Percentiles rank a stretch among this genome's conserved stretches.
Evolutionary conservation across 2,113 vertebrate species (phyloP).

Genomic region (Nothoprocta pentlandii): DNA sequence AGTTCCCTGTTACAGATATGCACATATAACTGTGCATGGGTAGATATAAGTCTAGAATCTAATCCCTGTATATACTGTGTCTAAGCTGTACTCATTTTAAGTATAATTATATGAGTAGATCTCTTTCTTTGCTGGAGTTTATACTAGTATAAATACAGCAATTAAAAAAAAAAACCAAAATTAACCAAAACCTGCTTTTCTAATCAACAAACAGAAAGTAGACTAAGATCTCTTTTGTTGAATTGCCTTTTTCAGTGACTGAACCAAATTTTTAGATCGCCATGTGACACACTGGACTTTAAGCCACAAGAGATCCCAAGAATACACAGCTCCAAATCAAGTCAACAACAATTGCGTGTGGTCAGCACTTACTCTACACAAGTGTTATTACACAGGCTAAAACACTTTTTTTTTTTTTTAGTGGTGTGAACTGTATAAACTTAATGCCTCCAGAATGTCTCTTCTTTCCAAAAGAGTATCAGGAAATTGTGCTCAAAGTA

Average conservation of each 20-base stretch:
- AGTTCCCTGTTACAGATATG: neutral
- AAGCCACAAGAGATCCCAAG: neutral
- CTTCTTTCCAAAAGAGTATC: neutral
- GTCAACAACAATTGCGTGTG: slow-evolving; percentile 7
- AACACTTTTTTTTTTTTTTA: neutral
- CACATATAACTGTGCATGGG: neutral
- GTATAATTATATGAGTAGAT: neutral
- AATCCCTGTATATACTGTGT: neutral
- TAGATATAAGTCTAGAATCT: neutral
- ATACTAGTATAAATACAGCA: neutral
- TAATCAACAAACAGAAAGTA: neutral
- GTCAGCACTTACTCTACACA: slow-evolving; percentile 6
- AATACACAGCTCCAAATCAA: neutral
- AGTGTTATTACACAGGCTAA: neutral
- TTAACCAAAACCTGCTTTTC: neutral
- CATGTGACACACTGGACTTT: neutral
- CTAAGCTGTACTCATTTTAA: neutral
- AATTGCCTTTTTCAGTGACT: neutral
- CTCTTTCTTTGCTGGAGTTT: neutral
- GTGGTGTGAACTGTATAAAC: neutral
- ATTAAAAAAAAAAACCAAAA: neutral
- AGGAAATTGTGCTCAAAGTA: neutral
- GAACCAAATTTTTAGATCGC: neutral
- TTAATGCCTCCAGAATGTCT: neutral
- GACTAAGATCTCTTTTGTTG: neutral